Evolutionary conservation across 2,888 invertebrate genomes (phyloP).

Genomic region (Ectobius pallidus): DNA sequence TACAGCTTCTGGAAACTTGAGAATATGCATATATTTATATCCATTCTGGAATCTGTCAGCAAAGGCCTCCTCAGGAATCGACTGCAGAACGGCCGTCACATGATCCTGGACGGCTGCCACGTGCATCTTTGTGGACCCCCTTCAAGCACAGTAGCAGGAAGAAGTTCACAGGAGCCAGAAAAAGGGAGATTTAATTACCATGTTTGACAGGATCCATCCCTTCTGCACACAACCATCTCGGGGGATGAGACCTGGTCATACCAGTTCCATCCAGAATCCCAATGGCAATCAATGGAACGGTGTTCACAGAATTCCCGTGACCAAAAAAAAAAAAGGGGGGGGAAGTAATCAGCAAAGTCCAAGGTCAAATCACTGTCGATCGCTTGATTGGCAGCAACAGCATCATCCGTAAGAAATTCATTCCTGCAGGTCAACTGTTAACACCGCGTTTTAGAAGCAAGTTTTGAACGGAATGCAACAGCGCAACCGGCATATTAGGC

Average conservation of each 20-base stretch:
- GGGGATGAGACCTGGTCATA: not conserved
- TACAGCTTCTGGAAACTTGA: no score
- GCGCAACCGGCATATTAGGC: not conserved
- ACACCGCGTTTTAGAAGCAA: not conserved
- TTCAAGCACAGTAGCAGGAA: no score
- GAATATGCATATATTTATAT: no score
- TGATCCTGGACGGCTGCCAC: no score
- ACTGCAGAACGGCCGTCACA: no score
- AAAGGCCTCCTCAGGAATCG: no score
- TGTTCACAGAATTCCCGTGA: not conserved
- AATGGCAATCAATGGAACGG: not conserved
- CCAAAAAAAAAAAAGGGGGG: not conserved
- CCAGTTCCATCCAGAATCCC: not conserved
- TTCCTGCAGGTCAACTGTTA: not conserved
- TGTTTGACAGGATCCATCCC: no score
- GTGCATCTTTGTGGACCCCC: no score
- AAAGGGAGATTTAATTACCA: no score
- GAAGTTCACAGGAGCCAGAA: no score
- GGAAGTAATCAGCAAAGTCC: not conserved
- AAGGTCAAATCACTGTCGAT: not conserved
- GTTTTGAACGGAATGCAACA: not conserved
- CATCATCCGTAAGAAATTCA: not conserved
- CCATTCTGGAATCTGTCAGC: no score
- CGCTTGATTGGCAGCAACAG: not conserved
- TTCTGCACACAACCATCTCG: not conserved